Percentiles rank a stretch among this genome's conserved stretches.
phyloP scores from a whole-genome alignment of 2,797 vertebrate genomes.

The Alfaro cultratus region DNA sequence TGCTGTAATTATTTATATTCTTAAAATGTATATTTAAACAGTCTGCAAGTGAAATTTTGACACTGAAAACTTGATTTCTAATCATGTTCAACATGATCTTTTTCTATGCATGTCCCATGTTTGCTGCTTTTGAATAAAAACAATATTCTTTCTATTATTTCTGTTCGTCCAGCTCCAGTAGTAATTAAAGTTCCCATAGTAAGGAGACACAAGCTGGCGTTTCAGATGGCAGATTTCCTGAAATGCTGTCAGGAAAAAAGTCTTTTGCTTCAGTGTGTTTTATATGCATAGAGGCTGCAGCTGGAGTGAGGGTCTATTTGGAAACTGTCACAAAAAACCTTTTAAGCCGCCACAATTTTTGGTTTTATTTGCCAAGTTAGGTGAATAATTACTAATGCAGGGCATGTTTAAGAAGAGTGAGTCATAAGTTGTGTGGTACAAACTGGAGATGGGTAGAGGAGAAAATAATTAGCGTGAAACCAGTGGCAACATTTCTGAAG shows the following conservation, averaged over 20 bases:
- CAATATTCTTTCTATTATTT: background rate
- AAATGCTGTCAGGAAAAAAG: background rate
- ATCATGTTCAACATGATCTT: background rate
- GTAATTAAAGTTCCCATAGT: slow-evolving; percentile 31
- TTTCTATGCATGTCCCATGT: too few species aligned
- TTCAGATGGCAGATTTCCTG: background rate
- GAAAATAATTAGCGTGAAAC: background rate
- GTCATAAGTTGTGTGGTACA: background rate
- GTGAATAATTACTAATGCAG: background rate
- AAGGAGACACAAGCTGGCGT: background rate
- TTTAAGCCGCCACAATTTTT: background rate
- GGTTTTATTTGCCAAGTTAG: background rate
- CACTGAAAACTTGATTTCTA: background rate
- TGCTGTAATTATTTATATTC: background rate
- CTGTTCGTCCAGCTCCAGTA: background rate
- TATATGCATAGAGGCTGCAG: slow-evolving; percentile 1
- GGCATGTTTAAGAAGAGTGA: background rate
- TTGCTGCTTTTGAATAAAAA: background rate
- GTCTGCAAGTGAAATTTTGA: background rate
- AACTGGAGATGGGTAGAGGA: background rate
- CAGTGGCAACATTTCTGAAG: background rate
- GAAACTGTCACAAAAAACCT: background rate
- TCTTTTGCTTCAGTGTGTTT: background rate
- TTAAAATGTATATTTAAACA: background rate
- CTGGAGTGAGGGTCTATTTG: background rate